These are phyloP conservation scores for Morpho deidamia DNA, from an alignment of 2,888 invertebrate genomes.

Conservation along the genomic window DNA sequence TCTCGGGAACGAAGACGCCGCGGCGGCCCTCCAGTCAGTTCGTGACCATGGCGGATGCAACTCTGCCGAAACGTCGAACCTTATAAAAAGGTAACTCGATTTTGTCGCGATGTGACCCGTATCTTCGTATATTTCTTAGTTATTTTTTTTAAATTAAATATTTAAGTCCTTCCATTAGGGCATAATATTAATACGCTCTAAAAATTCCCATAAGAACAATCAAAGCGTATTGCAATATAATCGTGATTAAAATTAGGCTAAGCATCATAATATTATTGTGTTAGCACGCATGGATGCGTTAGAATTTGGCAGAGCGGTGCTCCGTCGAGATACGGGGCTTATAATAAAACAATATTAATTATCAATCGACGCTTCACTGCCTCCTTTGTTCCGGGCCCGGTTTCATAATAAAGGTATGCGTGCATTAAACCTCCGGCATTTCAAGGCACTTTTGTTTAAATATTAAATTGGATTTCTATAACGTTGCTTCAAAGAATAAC, in stretches of 20 bases:
- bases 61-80: too few species aligned
- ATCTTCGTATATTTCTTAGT: too few species aligned
- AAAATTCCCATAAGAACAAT: not conserved
- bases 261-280: constrained; percentile 54
- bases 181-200: too few species aligned
- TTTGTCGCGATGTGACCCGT: too few species aligned
- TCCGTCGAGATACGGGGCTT: constrained; percentile 53
- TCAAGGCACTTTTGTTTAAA: constrained; percentile 59
- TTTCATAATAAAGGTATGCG: constrained; percentile 67
- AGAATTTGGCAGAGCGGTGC: constrained; percentile 41
- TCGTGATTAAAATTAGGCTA: constrained; percentile 45
- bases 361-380: constrained; percentile 48
- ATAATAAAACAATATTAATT: constrained; percentile 71
- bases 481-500: constrained; percentile 43
- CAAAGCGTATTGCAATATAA: constrained; percentile 21
- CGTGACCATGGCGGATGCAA: too few species aligned
- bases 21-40: too few species aligned
- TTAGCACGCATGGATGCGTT: constrained; percentile 49
- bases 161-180: too few species aligned
- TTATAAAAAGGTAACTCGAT: too few species aligned
- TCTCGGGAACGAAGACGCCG: too few species aligned
- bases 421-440: constrained; percentile 59
- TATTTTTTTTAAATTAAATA: too few species aligned
- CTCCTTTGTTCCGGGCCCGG: constrained; percentile 38
- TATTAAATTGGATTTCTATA: constrained; percentile 62